Conservation (phyloP, 2,797 vertebrate genomes). For the Takifugu rubripes region DNA sequence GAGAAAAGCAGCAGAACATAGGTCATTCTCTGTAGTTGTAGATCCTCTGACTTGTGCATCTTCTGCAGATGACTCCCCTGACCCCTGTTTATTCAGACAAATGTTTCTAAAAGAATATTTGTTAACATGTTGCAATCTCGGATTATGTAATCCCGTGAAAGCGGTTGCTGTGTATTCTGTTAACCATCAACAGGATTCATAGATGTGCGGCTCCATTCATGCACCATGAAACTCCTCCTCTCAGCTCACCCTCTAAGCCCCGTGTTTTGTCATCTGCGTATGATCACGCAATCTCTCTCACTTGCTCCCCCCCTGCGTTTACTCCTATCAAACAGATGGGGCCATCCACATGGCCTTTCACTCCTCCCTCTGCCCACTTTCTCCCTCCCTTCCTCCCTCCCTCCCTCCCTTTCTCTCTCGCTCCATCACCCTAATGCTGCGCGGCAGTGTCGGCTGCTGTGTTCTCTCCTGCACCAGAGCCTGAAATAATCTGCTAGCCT, state of each 20-base stretch:
- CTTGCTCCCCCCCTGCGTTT: constrained; percentile 7
- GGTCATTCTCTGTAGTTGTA: too few relatives aligned
- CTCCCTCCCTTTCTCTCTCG: constrained; percentile 9
- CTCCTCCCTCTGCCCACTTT: constrained; percentile 12
- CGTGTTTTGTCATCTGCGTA: constrained; percentile 18
- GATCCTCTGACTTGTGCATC: too few relatives aligned
- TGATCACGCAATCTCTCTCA: constrained; percentile 40
- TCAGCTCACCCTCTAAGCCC: constrained; percentile 15
- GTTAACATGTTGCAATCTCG: too few relatives aligned
- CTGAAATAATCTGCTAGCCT: constrained; percentile 41
- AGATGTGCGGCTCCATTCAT: constrained; percentile 19
- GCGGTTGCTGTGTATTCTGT: too few relatives aligned
- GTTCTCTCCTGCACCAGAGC: constrained; percentile 43
- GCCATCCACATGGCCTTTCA: constrained; percentile 24
- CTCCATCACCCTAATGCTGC: constrained; percentile 62
- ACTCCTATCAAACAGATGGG: constrained; percentile 42
- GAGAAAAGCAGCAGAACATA: too few relatives aligned
- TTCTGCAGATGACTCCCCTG: too few relatives aligned
- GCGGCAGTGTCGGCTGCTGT: constrained; percentile 53
- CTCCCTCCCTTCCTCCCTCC: constrained; percentile 11
- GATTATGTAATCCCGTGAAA: too few relatives aligned
- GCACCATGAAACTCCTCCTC: constrained; percentile 21
- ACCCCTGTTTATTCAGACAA: too few relatives aligned
- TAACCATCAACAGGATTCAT: too few relatives aligned
- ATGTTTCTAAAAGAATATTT: too few relatives aligned